Conservation (phyloP, 2,888 invertebrate genomes). For the Arge pagana region DNA sequence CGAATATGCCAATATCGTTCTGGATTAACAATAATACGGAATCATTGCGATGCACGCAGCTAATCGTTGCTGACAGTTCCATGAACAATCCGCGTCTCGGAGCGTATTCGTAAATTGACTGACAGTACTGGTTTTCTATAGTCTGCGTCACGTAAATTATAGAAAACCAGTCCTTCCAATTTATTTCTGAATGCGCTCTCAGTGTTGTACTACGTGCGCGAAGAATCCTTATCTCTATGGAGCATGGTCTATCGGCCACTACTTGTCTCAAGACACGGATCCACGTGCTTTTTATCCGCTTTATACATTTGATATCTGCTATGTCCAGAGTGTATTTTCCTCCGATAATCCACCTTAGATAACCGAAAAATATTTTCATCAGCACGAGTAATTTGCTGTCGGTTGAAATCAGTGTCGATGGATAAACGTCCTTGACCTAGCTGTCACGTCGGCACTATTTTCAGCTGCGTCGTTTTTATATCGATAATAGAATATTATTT, state of each 20-base stretch:
- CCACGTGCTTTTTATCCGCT: slow-evolving; percentile 22
- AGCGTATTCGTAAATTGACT: too few relatives aligned
- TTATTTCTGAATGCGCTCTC: too few relatives aligned
- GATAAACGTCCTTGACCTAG: slow-evolving; percentile 23
- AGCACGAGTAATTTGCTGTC: too few relatives aligned
- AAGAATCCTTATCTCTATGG: background rate
- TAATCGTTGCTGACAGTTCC: too few relatives aligned
- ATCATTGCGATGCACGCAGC: too few relatives aligned
- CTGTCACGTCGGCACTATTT: slow-evolving; percentile 20
- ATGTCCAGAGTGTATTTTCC: background rate
- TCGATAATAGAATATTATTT: background rate
- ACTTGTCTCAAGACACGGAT: slow-evolving; percentile 24
- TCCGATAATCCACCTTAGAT: background rate
- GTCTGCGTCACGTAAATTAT: too few relatives aligned
- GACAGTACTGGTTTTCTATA: too few relatives aligned
- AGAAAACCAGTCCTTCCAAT: too few relatives aligned
- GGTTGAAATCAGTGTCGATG: background rate
- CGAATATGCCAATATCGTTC: too few relatives aligned
- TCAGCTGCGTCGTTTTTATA: slow-evolving; percentile 16
- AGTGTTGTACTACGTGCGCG: background rate
- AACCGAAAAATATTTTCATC: too few relatives aligned
- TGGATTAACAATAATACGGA: too few relatives aligned
- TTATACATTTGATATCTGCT: background rate
- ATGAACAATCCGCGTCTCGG: too few relatives aligned
- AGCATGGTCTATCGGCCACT: slow-evolving; percentile 9